Evolutionary conservation across 2,888 invertebrate species (phyloP), one percentile per base, ranked within the genome.

Genomic region (Hydrotaea cyrtoneurina): DNA sequence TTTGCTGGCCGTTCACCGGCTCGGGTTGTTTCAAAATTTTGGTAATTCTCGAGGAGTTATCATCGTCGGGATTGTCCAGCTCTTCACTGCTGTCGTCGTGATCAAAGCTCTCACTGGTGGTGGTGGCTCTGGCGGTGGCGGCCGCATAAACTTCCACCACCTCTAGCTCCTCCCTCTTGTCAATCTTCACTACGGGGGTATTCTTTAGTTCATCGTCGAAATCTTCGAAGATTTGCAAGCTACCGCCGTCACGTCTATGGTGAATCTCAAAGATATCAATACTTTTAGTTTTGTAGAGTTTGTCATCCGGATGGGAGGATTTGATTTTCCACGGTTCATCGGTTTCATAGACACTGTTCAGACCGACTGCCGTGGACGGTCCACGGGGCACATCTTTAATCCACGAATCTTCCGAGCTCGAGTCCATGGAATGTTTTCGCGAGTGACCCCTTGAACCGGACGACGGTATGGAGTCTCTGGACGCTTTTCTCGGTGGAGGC

Each of bases 151-250:
- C n/a, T n/a, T n/a, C n/a, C n/a, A 72, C 2, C 13, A 17, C 62
- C 46, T 74, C 13, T 0, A 21, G 2, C 8, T 83, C 85, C 0
- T 46, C 78, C 23, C 80, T 72, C 4, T 82, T 86, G 0, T 81
- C 86, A 55, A 91, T 91, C n/a, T 88, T 86, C 21, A 91, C 78
- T 0, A 92, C 88, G 0, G 92, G 92, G 2, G 89, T 91, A 84
- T 92, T 89, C 8, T 89, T 88, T 53, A 92, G 83, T 7, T 88
- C 90, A 75, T 92, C 92, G 17, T 92, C 92, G 80, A 92, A 92
- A 71, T 92, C 92, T 13, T 88, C 91, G 72, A 92, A 92, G 1
- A 89, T 90, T 0, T 79, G 78, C 53, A 59, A 64, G 0, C 86
- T 88, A 0, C 88, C 86, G 0, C 88, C 89, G 7, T 86, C n/a